A percentile compares a stretch with the other conserved stretches of the same genome.
Evolutionary conservation across 92 coral and sea anemone genomes (phyloP).

Genomic region (Hydrozoanthus gracilis): DNA sequence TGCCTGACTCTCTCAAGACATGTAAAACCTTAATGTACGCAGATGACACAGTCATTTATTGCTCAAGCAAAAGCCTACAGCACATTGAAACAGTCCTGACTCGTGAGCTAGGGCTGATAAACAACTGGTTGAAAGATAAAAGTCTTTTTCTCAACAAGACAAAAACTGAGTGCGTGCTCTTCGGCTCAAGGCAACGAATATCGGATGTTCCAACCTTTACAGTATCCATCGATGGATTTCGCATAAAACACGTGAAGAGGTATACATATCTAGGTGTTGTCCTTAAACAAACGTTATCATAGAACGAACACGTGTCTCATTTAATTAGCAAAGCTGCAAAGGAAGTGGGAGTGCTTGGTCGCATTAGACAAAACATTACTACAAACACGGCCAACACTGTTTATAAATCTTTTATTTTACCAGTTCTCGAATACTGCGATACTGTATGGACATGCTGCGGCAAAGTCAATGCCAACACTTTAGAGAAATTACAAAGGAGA

Average conservation of each 20-base stretch:
- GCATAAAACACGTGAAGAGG: background rate
- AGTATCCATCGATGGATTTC: background rate
- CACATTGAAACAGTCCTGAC: background rate
- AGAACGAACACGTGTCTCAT: background rate
- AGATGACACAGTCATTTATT: background rate
- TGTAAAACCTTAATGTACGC: background rate
- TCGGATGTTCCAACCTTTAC: background rate
- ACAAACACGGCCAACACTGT: background rate
- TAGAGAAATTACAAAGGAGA: background rate
- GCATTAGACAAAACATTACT: background rate
- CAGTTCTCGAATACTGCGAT: background rate
- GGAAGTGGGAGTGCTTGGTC: background rate
- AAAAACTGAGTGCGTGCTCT: background rate
- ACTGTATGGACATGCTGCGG: background rate
- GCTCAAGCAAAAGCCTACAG: background rate
- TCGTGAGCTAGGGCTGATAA: background rate
- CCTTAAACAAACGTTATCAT: background rate
- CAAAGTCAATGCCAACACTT: background rate
- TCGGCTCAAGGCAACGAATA: background rate
- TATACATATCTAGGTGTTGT: background rate
- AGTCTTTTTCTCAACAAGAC: background rate
- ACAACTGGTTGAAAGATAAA: background rate
- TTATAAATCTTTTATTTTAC: background rate
- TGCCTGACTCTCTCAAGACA: background rate
- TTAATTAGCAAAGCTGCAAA: background rate